Conservation (phyloP, 2,113 vertebrate species). For the Protobothrops mucrosquamatus region DNA sequence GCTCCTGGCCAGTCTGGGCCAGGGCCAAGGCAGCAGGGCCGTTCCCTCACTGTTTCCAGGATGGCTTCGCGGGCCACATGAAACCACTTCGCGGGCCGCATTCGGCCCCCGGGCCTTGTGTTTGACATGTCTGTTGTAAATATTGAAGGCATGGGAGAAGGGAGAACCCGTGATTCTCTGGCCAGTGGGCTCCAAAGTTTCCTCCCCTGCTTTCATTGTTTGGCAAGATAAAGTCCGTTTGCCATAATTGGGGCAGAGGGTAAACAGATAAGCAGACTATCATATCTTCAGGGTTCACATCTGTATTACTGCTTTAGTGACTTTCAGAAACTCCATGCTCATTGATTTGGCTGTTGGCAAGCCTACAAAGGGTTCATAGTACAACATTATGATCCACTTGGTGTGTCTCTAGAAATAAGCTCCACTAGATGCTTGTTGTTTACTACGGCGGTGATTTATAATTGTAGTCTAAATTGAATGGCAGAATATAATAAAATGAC, state of each 20-base stretch:
- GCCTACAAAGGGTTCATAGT: not conserved
- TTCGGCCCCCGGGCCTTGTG: too few species aligned
- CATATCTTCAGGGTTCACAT: not conserved
- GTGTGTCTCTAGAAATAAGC: not conserved
- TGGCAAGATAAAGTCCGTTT: not conserved
- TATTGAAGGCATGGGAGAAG: not conserved
- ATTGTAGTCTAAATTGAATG: not conserved
- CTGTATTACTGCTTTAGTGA: not conserved
- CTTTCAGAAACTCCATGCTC: not conserved
- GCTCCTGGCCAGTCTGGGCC: too few species aligned
- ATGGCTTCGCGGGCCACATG: too few species aligned
- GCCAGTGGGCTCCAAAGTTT: not conserved
- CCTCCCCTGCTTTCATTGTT: not conserved
- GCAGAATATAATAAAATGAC: not conserved
- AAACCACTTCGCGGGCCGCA: too few species aligned
- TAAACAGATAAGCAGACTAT: not conserved
- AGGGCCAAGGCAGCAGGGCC: too few species aligned
- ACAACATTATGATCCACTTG: not conserved
- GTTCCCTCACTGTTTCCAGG: too few species aligned
- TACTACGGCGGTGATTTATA: not conserved
- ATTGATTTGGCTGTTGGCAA: not conserved
- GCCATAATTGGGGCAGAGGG: not conserved
- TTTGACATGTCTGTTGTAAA: not conserved
- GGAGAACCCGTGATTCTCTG: not conserved
- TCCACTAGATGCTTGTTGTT: not conserved